phyloP scores from a whole-genome alignment of 92 coral and sea anemone species.

The Bergia puertoricense region DNA sequence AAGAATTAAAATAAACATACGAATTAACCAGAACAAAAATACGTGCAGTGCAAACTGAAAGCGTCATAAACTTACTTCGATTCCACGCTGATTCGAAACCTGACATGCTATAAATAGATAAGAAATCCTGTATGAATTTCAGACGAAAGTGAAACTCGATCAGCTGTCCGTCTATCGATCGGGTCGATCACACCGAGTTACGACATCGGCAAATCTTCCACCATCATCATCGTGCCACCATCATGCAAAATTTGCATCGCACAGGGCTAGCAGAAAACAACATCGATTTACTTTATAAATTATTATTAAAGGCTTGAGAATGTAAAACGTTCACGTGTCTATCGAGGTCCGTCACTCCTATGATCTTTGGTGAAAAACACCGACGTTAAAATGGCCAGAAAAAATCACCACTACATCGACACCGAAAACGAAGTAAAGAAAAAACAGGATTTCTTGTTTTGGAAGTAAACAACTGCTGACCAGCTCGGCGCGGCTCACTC shows the following conservation, averaged over 20 bases:
- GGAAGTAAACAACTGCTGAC: constrained; percentile 17
- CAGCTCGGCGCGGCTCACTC: constrained; percentile 11
- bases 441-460: not conserved
- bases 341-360: not conserved
- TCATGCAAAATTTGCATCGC: not conserved
- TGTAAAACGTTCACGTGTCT: not conserved
- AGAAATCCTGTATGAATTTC: not conserved
- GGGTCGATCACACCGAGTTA: not conserved
- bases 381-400: not conserved
- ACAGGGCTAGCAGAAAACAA: not conserved
- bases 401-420: not conserved
- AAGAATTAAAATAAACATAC: too few relatives aligned
- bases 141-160: not conserved
- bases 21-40: too few relatives aligned
- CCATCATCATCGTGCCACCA: not conserved
- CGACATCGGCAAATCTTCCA: not conserved
- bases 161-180: not conserved
- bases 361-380: not conserved
- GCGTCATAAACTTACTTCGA: constrained; percentile 19
- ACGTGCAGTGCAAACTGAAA: too few relatives aligned
- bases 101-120: not conserved
- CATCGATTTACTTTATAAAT: not conserved
- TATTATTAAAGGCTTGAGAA: too few relatives aligned
- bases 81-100: constrained; percentile 41
- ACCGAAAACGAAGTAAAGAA: too few relatives aligned